These are phyloP conservation scores for Drosophila parthenogenetica DNA, from an alignment of 2,888 invertebrate genomes.

Conservation along the genomic window DNA sequence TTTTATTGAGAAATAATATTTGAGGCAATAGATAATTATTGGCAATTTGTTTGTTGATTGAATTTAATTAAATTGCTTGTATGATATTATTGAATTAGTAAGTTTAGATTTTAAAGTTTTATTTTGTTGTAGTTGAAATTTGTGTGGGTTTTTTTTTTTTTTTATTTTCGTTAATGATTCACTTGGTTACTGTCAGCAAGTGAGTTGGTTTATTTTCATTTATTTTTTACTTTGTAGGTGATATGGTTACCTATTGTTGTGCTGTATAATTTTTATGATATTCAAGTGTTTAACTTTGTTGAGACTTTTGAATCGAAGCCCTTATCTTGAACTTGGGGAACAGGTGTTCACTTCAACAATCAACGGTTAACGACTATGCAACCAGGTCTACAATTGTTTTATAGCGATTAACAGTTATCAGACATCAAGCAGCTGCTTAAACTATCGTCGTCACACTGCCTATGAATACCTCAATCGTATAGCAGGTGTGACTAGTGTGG, in stretches of 20 bases:
- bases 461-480: constrained; percentile 3
- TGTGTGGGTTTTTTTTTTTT: neutral
- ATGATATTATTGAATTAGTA: neutral
- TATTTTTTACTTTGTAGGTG: neutral
- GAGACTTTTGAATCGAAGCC: constrained; percentile 10
- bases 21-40: neutral
- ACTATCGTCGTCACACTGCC: constrained; percentile 12
- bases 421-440: constrained; percentile 42
- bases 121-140: neutral
- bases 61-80: neutral
- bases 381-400: constrained; percentile 23
- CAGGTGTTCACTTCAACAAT: constrained; percentile 59
- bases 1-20: neutral
- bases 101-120: neutral
- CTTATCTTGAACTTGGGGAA: constrained; percentile 47
- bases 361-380: constrained; percentile 14
- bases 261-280: constrained; percentile 43
- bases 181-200: constrained; percentile 2
- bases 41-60: neutral
- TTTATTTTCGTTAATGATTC: constrained; percentile 21
- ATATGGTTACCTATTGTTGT: constrained; percentile 4
- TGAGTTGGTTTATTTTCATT: neutral
- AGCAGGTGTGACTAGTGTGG: constrained; percentile 31
- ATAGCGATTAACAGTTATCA: constrained; percentile 46
- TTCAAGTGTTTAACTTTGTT: constrained; percentile 49